Evolutionary conservation across 2,888 invertebrate genomes (phyloP), one percentile per base, ranked within the genome.

Genomic region (Odontomyia ornata): DNA sequence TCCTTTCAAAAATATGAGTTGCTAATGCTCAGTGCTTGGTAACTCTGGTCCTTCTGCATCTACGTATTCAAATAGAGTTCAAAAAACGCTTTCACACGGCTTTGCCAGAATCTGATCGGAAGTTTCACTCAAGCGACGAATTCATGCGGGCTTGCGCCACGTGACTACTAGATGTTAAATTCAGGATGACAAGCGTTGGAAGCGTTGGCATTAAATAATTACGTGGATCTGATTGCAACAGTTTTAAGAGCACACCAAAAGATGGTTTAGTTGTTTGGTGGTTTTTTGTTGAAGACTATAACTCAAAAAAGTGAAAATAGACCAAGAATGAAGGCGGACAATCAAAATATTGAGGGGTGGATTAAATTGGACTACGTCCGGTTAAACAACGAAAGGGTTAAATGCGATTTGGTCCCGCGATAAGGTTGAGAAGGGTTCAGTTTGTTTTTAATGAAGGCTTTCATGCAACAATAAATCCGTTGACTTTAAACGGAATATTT

Each of bases 151-250:
- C 72, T 78, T 79, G 79, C 80, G 81, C 77, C 81, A 81, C 81
- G 81, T 81, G 81, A 80, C 81, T 67, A 18, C 28, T 62, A 5
- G 9, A 62, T 64, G 64, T 43, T 27, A 75, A 46, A 47, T 64
- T 28, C 75, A 75, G 75, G 47, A 47, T 18, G 62, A 47, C 75
- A 52, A 64, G 64, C 64, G 75, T 28, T 75, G 27, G 64, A 73
- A 75, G 75, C 75, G 75, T 47, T 30, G 64, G 75, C 64, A 75
- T 65, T 76, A 67, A 76, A 78, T 80, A 80, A 81, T 81, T 81
- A 81, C 81, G 79, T 79, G 80, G 79, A 81, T 80, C 80, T 81
- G 81, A 81, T 81, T 81, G 81, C 81, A 81, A 80, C 80, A 81
- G 79, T 81, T 80, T 80, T 80, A 79, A 79, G 79, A 77, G 78